Conservation (phyloP, 2,797 vertebrate species). For the Natrix natrix region DNA sequence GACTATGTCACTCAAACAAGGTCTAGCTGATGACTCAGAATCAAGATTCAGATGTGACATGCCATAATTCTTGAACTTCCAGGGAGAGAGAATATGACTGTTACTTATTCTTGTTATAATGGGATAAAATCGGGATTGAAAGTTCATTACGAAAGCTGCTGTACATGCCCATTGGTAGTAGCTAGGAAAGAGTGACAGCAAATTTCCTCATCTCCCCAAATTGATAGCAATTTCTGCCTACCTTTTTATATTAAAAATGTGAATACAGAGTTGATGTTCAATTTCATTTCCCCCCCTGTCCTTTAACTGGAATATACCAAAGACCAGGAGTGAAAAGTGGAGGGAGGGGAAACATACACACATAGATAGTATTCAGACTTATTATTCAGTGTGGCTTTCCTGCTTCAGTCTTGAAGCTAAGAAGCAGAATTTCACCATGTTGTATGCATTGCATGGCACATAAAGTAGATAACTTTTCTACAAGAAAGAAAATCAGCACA, state of each 20-base stretch:
- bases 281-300: background rate
- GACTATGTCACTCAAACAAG: accelerated
- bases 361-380: background rate
- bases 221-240: background rate
- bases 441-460: background rate
- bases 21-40: background rate
- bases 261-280: background rate
- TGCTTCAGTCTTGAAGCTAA: background rate
- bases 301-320: background rate
- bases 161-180: background rate
- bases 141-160: background rate
- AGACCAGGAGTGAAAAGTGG: background rate
- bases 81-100: background rate
- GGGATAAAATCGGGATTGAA: background rate
- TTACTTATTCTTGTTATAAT: background rate
- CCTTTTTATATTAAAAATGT: background rate
- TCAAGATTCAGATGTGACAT: background rate
- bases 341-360: background rate
- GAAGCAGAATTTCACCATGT: background rate
- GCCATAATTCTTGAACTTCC: background rate
- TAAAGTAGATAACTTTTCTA: background rate
- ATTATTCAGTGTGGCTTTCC: background rate
- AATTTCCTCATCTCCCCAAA: too few relatives aligned
- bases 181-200: background rate
- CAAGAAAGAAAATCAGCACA: background rate